A percentile compares a stretch with the other conserved stretches of the same genome.
Conservation (phyloP, 2,113 vertebrate genomes). For the Spilogale gracilis region DNA sequence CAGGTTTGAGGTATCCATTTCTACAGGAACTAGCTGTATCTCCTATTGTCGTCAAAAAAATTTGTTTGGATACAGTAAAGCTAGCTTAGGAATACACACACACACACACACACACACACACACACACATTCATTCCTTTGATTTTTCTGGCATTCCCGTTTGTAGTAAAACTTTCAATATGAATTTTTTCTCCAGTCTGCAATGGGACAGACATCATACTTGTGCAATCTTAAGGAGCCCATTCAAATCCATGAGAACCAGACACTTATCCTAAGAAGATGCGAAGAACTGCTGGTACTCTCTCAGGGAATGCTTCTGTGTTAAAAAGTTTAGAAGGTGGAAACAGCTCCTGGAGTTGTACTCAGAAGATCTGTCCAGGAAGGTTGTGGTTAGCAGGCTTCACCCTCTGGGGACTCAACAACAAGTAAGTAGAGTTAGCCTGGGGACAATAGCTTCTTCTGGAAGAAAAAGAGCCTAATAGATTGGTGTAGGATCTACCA, state of each 20-base stretch:
- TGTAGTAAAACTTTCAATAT: background rate
- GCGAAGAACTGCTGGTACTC: background rate
- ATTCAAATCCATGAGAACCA: background rate
- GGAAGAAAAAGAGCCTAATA: background rate
- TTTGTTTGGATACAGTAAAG: background rate
- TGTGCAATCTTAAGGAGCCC: background rate
- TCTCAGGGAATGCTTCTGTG: background rate
- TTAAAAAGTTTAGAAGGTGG: background rate
- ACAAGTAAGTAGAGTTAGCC: background rate
- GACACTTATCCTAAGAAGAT: background rate
- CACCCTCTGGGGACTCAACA: no score
- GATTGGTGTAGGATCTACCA: background rate
- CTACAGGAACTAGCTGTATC: background rate
- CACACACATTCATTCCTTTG: background rate
- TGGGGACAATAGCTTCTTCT: background rate
- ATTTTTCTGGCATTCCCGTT: slow-evolving; percentile 18
- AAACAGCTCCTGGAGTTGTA: background rate
- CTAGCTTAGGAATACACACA: background rate
- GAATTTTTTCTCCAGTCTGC: background rate
- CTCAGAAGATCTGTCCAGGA: background rate
- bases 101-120: background rate
- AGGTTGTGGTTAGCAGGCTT: background rate
- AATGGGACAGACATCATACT: background rate
- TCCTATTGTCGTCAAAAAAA: background rate
- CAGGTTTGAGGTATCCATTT: background rate